These are phyloP conservation scores for Orientallactaga sibirica DNA, from an alignment of 2,797 vertebrate species.

Conservation along the genomic window DNA sequence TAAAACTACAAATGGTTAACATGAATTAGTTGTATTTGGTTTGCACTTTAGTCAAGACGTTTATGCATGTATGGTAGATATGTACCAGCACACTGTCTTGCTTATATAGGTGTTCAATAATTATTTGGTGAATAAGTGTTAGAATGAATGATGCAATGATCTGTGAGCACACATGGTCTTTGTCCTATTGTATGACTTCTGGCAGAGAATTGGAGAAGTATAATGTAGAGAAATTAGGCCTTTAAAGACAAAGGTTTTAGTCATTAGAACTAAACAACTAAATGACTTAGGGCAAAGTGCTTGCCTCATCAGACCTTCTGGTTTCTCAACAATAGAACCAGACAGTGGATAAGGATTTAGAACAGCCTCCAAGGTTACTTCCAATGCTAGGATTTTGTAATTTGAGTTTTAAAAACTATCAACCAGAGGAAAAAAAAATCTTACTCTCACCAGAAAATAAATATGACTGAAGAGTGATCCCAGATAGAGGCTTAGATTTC, in stretches of 20 bases:
- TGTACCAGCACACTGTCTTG: background rate
- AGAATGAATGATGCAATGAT: constrained; percentile 29
- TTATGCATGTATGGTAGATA: constrained; percentile 6
- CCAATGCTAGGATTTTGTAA: constrained; percentile 30
- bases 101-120: constrained; percentile 55
- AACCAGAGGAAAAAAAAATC: constrained; percentile 69
- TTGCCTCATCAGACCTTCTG: constrained; percentile 19
- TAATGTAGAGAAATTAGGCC: constrained; percentile 38
- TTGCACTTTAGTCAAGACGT: constrained; percentile 43
- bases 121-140: constrained; percentile 64
- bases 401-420: constrained; percentile 67
- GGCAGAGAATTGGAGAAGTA: constrained; percentile 55
- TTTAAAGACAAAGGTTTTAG: constrained; percentile 61
- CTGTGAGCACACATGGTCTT: constrained; percentile 25
- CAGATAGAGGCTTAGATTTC: constrained; percentile 55
- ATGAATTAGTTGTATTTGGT: constrained; percentile 49
- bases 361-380: constrained; percentile 59
- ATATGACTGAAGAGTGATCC: constrained; percentile 54
- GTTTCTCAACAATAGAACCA: constrained; percentile 57
- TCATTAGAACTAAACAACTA: constrained; percentile 54
- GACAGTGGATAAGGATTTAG: constrained; percentile 35
- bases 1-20: constrained; percentile 15
- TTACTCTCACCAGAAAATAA: constrained; percentile 69
- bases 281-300: constrained; percentile 23
- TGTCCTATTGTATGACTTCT: constrained; percentile 26